Evolutionary conservation across 2,113 vertebrate species (phyloP), one percentile per base, ranked within the genome.

Genomic region (Crotalus viridis): DNA sequence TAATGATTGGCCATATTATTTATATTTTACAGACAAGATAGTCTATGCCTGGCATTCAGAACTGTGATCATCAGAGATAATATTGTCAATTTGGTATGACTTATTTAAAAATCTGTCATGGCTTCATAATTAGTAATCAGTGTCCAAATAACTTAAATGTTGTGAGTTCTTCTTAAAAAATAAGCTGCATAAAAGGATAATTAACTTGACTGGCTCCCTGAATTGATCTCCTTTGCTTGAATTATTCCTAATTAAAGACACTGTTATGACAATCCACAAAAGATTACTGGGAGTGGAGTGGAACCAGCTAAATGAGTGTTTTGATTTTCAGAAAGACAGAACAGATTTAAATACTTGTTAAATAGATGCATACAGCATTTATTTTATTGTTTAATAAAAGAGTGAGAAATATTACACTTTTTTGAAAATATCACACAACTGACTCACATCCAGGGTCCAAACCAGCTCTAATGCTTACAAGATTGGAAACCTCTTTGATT

Each of bases 231-330:
- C n/a, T 92, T 88, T 88, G 22, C n/a, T 88, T 64, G 57, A 88
- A 17, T 69, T 92, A 92, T 39, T 64, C 48, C 91, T 89, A 89
- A 89, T 92, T 92, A 85, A 59, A 28, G 52, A 74, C 28, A 85
- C 52, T 89, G 39, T 85, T 85, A 57, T 69, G 54, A 89, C 88
- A 89, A 57, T 26, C 10, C 54, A 85, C 3, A 33, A 48, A 85
- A 89, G 87, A 89, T 46, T 85, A 26, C 7, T 43, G 33, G 3
- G 17, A 17, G 48, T n/a, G 64, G n/a, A 10, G n/a, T 54, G 28
- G 13, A 88, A 51, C 43, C 3, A n/a, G 21, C 24, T 43, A 88
- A 46, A 19, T 69, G 57, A 39, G 12, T 55, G 39, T 88, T 88
- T 88, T 39, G n/a, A 26, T 55, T 59, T 92, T 92, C n/a, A n/a